Evolutionary conservation across 2,888 invertebrate species (phyloP).

Genomic region (Oasisia sp.): DNA sequence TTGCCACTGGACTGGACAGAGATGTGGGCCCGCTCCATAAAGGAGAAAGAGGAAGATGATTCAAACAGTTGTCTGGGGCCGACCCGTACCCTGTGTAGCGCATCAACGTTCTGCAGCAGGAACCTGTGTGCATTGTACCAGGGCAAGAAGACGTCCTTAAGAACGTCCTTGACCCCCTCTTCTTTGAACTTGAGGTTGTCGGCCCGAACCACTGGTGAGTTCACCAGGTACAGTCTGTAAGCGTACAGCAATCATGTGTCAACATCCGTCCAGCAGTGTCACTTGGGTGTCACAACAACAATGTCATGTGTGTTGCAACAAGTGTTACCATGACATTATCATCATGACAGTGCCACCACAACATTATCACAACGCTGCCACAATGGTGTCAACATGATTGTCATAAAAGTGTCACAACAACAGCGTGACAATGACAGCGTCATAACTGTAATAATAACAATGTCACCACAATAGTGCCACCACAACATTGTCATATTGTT

Average conservation of each 20-base stretch:
- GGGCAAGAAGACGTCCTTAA: conserved; percentile 97
- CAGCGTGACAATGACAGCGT: neutral
- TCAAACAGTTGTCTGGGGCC: neutral
- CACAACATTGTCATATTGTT: neutral
- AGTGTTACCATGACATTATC: neutral
- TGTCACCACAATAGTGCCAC: neutral
- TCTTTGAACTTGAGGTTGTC: conserved; percentile 97
- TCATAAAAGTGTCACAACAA: neutral
- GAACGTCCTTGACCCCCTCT: conserved; percentile 93
- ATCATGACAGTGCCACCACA: conserved; percentile 20
- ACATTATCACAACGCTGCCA: conserved; percentile 18
- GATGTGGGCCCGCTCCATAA: too few species aligned
- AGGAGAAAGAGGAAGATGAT: too few species aligned
- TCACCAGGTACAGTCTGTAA: conserved; percentile 85
- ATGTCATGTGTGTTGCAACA: too few species aligned
- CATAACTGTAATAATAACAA: too few species aligned
- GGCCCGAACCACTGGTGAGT: conserved; percentile 97
- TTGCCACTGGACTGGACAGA: too few species aligned
- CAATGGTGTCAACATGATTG: conserved; percentile 19
- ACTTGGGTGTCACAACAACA: too few species aligned
- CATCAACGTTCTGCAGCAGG: conserved; percentile 90
- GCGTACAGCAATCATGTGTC: too few species aligned
- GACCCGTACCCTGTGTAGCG: conserved; percentile 74
- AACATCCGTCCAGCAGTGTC: too few species aligned
- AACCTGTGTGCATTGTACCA: conserved; percentile 86